phyloP scores from a whole-genome alignment of 2,113 vertebrate genomes.

The Hiodon alosoides region DNA sequence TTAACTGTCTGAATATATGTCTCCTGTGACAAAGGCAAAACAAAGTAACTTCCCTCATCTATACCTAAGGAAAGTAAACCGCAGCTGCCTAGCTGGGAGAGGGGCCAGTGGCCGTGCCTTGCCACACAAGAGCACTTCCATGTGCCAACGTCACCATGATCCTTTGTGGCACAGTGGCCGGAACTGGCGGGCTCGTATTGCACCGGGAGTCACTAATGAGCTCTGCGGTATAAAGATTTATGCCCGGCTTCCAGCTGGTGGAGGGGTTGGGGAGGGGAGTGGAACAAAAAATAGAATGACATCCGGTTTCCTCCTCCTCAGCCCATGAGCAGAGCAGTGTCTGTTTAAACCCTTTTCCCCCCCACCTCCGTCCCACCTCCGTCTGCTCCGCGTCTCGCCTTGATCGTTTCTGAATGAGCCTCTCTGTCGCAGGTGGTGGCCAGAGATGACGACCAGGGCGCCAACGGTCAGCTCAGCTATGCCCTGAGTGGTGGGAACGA shows the following conservation, averaged over 20 bases:
- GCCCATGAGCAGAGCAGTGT: no score
- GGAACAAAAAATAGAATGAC: no score
- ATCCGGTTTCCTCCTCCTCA: not conserved
- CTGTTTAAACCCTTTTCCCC: no score
- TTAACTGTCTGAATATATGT: constrained; percentile 21
- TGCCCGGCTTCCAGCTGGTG: not conserved
- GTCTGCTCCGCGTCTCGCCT: no score
- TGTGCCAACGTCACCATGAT: not conserved
- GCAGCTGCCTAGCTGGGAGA: constrained; percentile 36
- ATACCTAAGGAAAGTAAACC: constrained; percentile 48
- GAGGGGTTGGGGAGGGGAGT: not conserved
- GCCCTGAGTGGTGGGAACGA: constrained; percentile 73
- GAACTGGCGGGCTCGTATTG: constrained; percentile 20
- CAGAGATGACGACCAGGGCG: constrained; percentile 84
- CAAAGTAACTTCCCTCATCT: constrained; percentile 26
- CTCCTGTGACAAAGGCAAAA: constrained; percentile 35
- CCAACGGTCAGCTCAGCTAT: constrained; percentile 82
- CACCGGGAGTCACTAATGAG: constrained; percentile 13
- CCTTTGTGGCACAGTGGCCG: constrained; percentile 4
- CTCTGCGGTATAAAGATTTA: constrained; percentile 14
- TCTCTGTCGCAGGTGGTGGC: constrained; percentile 74
- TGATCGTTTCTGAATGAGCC: not conserved
- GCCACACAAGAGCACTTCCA: constrained; percentile 22
- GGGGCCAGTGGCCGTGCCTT: constrained; percentile 18
- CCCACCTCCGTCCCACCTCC: no score